Percentiles rank a stretch among this genome's conserved stretches.
Conservation (phyloP, 1,140 invertebrate genomes). For the Brachionus calyciflorus region DNA sequence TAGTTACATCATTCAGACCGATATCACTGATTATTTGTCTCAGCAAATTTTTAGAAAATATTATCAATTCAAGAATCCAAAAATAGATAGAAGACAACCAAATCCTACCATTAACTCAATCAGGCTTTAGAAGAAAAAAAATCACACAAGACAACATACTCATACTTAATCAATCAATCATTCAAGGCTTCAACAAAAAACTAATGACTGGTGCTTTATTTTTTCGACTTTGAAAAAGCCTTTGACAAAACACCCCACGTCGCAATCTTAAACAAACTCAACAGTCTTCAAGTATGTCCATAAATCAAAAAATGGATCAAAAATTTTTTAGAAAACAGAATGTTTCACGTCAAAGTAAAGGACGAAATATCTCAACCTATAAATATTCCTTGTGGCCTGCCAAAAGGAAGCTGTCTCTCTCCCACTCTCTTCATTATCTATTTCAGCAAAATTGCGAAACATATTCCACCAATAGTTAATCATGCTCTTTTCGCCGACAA, state of each 20-base stretch:
- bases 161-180: slow-evolving; percentile 54
- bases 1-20: slow-evolving; percentile 36
- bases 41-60: slow-evolving; percentile 44
- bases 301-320: slow-evolving; percentile 22
- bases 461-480: neutral
- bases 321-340: neutral
- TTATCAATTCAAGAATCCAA: slow-evolving; percentile 40
- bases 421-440: slow-evolving; percentile 16
- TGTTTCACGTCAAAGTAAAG: neutral
- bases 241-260: slow-evolving; percentile 58
- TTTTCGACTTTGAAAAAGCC: slow-evolving; percentile 59
- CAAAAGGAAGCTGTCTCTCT: neutral
- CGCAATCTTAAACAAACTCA: slow-evolving; percentile 54
- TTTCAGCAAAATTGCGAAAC: slow-evolving; percentile 26
- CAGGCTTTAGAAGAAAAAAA: slow-evolving; percentile 53
- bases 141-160: slow-evolving; percentile 55
- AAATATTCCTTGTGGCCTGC: neutral
- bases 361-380: neutral
- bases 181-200: slow-evolving; percentile 52
- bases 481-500: slow-evolving; percentile 19
- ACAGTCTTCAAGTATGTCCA: neutral
- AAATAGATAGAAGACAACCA: slow-evolving; percentile 38
- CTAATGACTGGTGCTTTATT: slow-evolving; percentile 50
- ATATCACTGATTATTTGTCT: slow-evolving; percentile 45
- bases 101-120: slow-evolving; percentile 24